phyloP scores from a whole-genome alignment of 2,797 vertebrate genomes.

The Trichosurus vulpecula region DNA sequence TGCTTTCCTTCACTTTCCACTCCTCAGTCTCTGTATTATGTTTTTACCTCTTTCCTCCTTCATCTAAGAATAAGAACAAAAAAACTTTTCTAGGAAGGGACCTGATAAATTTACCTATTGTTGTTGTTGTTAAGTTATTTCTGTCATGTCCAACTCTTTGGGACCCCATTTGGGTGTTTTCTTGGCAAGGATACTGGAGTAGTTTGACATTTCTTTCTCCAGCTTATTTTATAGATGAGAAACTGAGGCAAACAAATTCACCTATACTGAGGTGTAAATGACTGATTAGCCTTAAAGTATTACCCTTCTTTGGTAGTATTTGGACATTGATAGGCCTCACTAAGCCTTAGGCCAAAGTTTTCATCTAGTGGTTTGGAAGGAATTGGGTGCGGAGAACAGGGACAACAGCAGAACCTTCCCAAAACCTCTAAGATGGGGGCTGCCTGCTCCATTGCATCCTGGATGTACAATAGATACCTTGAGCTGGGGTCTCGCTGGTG shows the following conservation, averaged over 20 bases:
- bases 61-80: background rate
- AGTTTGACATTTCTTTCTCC: background rate
- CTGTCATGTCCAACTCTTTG: background rate
- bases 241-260: background rate
- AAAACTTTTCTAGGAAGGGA: background rate
- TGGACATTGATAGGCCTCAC: background rate
- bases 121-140: background rate
- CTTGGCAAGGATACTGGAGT: background rate
- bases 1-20: background rate
- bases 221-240: background rate
- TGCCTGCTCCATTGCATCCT: background rate
- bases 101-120: background rate
- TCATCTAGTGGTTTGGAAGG: background rate
- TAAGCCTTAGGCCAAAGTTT: background rate
- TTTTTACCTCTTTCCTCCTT: background rate
- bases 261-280: slow-evolving; percentile 15
- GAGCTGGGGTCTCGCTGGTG: background rate
- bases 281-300: background rate
- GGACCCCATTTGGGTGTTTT: background rate
- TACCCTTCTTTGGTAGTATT: background rate
- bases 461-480: background rate
- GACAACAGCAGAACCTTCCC: background rate
- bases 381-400: background rate
- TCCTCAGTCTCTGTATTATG: background rate
- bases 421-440: background rate